phyloP scores from a whole-genome alignment of 2,113 vertebrate genomes.

The Sminthopsis crassicaudata region DNA sequence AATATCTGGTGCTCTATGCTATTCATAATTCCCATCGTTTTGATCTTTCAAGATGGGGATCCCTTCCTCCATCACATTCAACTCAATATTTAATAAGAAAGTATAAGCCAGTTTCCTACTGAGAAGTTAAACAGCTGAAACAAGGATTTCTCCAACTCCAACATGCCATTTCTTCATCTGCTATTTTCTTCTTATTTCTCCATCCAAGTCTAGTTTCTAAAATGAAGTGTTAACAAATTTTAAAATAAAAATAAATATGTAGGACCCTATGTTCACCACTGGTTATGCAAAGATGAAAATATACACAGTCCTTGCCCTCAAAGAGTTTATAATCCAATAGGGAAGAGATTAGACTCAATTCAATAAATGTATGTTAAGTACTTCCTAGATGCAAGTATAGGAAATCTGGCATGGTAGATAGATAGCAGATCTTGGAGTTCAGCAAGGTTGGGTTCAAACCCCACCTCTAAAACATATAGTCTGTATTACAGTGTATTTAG shows the following conservation, averaged over 20 bases:
- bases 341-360: not conserved
- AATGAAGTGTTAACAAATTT: too few relatives aligned
- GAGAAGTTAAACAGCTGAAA: too few relatives aligned
- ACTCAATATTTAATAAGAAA: not conserved
- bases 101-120: too few relatives aligned
- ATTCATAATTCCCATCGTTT: not conserved
- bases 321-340: not conserved
- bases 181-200: too few relatives aligned
- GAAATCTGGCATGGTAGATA: not conserved
- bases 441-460: not conserved
- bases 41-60: not conserved
- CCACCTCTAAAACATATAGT: not conserved
- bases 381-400: not conserved
- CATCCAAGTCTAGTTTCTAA: too few relatives aligned
- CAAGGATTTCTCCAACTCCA: too few relatives aligned
- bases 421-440: not conserved
- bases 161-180: too few relatives aligned
- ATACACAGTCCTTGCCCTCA: not conserved
- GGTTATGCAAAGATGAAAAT: not conserved
- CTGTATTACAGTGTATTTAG: not conserved
- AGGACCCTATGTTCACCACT: not conserved
- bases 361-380: not conserved
- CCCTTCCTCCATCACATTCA: not conserved
- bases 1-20: not conserved
- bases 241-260: not conserved